These are phyloP conservation scores for Irena cyanogastra DNA, from an alignment of 2,113 vertebrate species.

Conservation along the genomic window DNA sequence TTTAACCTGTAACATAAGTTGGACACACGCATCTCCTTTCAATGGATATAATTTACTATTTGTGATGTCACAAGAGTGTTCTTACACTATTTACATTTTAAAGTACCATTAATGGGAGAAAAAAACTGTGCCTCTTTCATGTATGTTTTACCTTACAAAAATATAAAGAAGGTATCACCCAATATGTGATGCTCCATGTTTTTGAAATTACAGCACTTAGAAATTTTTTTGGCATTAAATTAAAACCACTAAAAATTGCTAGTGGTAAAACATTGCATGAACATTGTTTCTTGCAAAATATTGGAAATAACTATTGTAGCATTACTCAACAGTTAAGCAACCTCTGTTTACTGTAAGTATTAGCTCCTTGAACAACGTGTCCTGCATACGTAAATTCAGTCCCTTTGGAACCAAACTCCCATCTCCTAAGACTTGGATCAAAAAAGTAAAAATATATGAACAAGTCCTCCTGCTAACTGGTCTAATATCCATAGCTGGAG, in stretches of 20 bases:
- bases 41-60: not conserved
- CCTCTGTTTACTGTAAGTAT: constrained; percentile 44
- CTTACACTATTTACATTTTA: not conserved
- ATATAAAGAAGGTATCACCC: not conserved
- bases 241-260: constrained; percentile 68
- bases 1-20: not conserved
- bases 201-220: constrained; percentile 45
- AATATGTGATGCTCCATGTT: not conserved
- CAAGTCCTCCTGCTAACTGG: not conserved
- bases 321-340: constrained; percentile 61
- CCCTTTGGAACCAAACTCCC: constrained; percentile 29
- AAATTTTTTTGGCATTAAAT: constrained; percentile 52
- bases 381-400: constrained; percentile 44
- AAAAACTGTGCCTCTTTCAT: not conserved
- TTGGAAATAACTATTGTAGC: constrained; percentile 59
- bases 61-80: not conserved
- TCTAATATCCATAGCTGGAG: not conserved
- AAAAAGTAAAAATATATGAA: constrained; percentile 23
- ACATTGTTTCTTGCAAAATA: constrained; percentile 72
- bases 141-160: not conserved
- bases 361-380: constrained; percentile 54
- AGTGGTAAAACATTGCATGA: constrained; percentile 64
- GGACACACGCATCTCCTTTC: not conserved
- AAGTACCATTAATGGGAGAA: not conserved
- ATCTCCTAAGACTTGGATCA: constrained; percentile 42